These are phyloP conservation scores for Dendrolimus houi DNA, from an alignment of 2,888 invertebrate species.

Conservation along the genomic window DNA sequence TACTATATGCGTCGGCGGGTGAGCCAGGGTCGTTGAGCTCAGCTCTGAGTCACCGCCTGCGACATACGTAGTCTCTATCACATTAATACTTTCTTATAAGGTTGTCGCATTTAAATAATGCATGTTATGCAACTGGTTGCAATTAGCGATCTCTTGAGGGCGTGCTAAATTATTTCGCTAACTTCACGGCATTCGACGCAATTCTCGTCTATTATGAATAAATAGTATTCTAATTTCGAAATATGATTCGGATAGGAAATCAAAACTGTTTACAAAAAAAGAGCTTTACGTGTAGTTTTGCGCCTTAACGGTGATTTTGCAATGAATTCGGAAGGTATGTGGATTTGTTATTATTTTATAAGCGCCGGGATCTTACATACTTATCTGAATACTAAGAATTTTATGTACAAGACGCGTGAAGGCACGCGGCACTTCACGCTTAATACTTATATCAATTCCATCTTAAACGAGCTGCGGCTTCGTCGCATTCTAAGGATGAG, in stretches of 20 bases:
- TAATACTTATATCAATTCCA: conserved; percentile 45
- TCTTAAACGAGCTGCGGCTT: conserved; percentile 46
- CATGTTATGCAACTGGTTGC: conserved; percentile 70
- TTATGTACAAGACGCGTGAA: conserved; percentile 38
- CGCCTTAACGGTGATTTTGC: no score
- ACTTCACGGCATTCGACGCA: conserved; percentile 16
- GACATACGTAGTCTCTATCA: conserved; percentile 63
- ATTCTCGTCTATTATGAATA: not conserved
- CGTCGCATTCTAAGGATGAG: conserved; percentile 44
- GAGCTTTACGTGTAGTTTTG: no score
- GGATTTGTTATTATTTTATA: not conserved
- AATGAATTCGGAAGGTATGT: no score
- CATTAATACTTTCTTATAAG: conserved; percentile 73
- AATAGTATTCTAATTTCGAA: not conserved
- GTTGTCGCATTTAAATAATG: conserved; percentile 70
- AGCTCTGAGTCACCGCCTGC: conserved; percentile 57
- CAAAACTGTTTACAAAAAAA: not conserved
- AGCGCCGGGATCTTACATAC: not conserved
- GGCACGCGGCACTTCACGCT: conserved; percentile 47
- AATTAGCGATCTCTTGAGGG: conserved; percentile 53
- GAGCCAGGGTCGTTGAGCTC: conserved; percentile 60
- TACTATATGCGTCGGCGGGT: conserved; percentile 48
- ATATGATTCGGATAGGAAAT: not conserved
- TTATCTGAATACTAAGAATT: conserved; percentile 5
- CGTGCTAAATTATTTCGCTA: conserved; percentile 31